These are phyloP conservation scores for Lepisosteus osseus DNA, from an alignment of 2,113 vertebrate species.

Conservation along the genomic window DNA sequence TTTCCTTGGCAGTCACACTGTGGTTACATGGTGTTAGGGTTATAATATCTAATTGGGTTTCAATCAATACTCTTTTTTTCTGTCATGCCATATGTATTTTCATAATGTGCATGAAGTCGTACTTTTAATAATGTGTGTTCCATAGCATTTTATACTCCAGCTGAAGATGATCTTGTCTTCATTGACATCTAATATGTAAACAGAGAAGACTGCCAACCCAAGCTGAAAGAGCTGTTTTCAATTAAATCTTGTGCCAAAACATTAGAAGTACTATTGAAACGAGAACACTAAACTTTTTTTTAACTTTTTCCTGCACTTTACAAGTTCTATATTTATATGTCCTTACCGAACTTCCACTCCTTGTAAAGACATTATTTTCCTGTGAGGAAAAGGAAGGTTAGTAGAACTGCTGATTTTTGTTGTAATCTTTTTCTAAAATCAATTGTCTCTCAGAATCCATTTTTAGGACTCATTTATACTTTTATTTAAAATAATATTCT, in stretches of 20 bases:
- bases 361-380: neutral
- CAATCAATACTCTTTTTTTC: neutral
- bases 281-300: neutral
- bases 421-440: too few species aligned
- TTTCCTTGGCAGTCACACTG: neutral
- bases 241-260: neutral
- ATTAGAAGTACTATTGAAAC: neutral
- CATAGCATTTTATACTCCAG: slow-evolving; percentile 1
- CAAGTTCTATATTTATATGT: neutral
- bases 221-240: neutral
- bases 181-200: slow-evolving; percentile 37
- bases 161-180: slow-evolving; percentile 23
- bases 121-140: too few species aligned
- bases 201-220: neutral
- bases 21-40: neutral
- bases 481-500: too few species aligned
- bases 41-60: neutral
- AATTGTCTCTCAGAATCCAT: too few species aligned
- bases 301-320: neutral
- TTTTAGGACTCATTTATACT: too few species aligned
- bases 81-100: neutral
- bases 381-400: neutral
- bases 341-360: neutral
- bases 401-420: too few species aligned
- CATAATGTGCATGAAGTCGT: neutral